Conservation (phyloP, 2,888 invertebrate genomes). For the Lamellibrachia columna region DNA sequence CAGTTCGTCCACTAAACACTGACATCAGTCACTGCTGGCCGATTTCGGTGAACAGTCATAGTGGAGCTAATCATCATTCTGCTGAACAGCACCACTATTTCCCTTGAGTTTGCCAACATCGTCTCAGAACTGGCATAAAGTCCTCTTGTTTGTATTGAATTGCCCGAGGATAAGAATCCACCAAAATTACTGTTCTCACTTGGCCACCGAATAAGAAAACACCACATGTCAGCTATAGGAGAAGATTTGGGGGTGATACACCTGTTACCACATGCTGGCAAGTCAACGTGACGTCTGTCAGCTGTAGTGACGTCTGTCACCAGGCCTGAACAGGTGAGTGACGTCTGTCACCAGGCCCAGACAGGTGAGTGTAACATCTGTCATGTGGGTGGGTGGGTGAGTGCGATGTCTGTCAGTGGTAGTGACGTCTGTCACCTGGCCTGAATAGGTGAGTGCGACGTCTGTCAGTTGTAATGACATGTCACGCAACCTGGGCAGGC, state of each 20-base stretch:
- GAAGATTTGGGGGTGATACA: neutral
- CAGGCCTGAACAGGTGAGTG: neutral
- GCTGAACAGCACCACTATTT: neutral
- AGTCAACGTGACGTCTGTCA: neutral
- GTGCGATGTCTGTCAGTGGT: neutral
- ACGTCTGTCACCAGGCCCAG: neutral
- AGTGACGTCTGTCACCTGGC: neutral
- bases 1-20: neutral
- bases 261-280: neutral
- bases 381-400: neutral
- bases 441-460: neutral
- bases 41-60: neutral
- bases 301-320: neutral
- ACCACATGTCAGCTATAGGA: neutral
- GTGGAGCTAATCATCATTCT: neutral
- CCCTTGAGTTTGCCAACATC: conserved; percentile 8
- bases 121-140: neutral
- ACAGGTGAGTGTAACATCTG: neutral
- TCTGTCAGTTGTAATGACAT: neutral
- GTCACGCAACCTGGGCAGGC: neutral
- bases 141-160: neutral
- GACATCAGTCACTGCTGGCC: neutral
- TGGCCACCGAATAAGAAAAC: neutral
- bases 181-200: neutral
- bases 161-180: neutral